Evolutionary conservation across 1,140 invertebrate species (phyloP).

Genomic region (Lordiphosa mommai): DNA sequence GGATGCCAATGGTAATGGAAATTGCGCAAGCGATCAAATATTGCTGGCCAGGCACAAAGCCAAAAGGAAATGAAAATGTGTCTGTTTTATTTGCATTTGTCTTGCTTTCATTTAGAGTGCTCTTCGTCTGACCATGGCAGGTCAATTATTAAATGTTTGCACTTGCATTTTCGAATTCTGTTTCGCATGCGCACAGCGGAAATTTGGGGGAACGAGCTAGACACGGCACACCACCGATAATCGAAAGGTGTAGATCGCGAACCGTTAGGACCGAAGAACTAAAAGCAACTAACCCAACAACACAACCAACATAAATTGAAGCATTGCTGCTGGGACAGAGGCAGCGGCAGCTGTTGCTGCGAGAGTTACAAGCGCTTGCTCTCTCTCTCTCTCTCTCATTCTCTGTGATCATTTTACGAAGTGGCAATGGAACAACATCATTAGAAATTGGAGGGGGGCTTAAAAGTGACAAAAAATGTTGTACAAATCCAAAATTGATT

Average conservation of each 20-base stretch:
- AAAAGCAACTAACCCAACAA: conserved; percentile 2
- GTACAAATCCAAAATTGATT: too few species aligned
- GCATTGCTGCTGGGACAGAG: too few species aligned
- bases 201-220: conserved; percentile 15
- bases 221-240: background rate
- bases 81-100: conserved; percentile 34
- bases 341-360: background rate
- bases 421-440: background rate
- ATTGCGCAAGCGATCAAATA: conserved; percentile 53
- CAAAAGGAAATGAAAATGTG: conserved; percentile 25
- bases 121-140: conserved; percentile 2
- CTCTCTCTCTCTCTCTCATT: background rate
- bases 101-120: conserved; percentile 25
- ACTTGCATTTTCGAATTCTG: conserved; percentile 37
- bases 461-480: too few species aligned
- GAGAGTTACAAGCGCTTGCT: conserved; percentile 11
- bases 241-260: conserved; percentile 1
- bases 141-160: conserved; percentile 17
- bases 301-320: background rate
- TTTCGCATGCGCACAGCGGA: conserved; percentile 54
- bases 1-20: conserved; percentile 22
- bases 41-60: conserved; percentile 52
- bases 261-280: conserved; percentile 16
- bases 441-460: too few species aligned
- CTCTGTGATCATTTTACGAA: background rate